Conservation (phyloP, 2,113 vertebrate genomes). For the Psophia crepitans region DNA sequence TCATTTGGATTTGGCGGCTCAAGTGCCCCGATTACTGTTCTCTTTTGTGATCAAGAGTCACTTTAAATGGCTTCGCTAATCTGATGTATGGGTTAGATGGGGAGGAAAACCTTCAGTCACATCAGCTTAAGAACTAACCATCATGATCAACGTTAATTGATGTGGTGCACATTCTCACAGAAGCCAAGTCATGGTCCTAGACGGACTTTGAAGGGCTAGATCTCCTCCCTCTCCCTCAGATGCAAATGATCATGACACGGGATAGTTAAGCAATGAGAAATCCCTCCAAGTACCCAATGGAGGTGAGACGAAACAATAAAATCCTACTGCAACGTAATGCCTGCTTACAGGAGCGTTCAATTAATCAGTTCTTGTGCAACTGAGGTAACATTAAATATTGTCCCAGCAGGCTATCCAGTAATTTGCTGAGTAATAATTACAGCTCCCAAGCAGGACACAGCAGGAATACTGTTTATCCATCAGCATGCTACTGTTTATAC, state of each 20-base stretch:
- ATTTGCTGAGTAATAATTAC: slow-evolving; percentile 40
- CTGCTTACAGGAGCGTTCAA: background rate
- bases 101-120: background rate
- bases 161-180: background rate
- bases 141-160: background rate
- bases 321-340: background rate
- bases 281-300: background rate
- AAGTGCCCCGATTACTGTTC: slow-evolving; percentile 6
- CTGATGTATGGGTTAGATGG: background rate
- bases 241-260: background rate
- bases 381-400: slow-evolving; percentile 4
- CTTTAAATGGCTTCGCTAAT: slow-evolving; percentile 20
- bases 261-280: background rate
- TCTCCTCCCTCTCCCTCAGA: background rate
- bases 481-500: background rate
- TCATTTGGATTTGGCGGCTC: background rate
- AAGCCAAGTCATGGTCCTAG: background rate
- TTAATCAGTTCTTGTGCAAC: slow-evolving; percentile 24
- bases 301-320: background rate
- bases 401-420: background rate
- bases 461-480: background rate
- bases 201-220: background rate
- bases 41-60: background rate
- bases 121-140: background rate
- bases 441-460: background rate